Base-by-base conservation (phyloP, 2,888 invertebrate species). In the Rhorus exstirpatorius region DNA sequence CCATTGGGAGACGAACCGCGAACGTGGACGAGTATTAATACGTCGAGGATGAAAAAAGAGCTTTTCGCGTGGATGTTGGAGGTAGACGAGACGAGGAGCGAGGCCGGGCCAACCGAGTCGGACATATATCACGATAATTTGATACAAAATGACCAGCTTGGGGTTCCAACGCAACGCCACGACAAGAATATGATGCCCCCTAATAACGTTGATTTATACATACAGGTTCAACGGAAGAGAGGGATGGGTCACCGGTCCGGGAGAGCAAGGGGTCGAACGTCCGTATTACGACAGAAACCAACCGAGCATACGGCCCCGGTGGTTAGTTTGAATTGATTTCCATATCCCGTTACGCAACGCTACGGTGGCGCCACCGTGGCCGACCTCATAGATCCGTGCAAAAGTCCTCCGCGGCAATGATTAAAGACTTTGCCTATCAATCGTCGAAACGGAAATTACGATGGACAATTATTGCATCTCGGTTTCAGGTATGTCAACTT, bases 201-300 rank as follows among this genome's bases (percentile, higher is more conserved):
- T 91, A 92, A 92, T 92, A 92, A 92, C 91, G 89, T 90, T 92
- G 92, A 92, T 92, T 92, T 92, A 92, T 92, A 90, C 81, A 85
- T 85, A 87, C 46, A 87, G 89, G 88, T 88, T 89, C 87, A 87
- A 87, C 88, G 86, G 83, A 53, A 65, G 77, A 51, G 46, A 44
- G 79, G 77, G 76, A 79, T 68, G 6, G 60, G 17, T 7, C 21
- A 10, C 83, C 86, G 86, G 68, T 58, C 68, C 70, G 78, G 53
- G 74, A 74, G 55, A 55, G 74, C 68, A 85, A 84, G 83, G 81
- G 87, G 85, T 86, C 86, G 86, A 87, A 86, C 87, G 86, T 86
- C 86, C 87, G 83, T 81, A 88, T 88, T 89, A 88, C 87, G 87
- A 88, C 89, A 46, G 74, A 81, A 75, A 75, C 65, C 83, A 71